Evolutionary conservation across 1,140 invertebrate genomes (phyloP).

Genomic region (Drosophila melanogaster): DNA sequence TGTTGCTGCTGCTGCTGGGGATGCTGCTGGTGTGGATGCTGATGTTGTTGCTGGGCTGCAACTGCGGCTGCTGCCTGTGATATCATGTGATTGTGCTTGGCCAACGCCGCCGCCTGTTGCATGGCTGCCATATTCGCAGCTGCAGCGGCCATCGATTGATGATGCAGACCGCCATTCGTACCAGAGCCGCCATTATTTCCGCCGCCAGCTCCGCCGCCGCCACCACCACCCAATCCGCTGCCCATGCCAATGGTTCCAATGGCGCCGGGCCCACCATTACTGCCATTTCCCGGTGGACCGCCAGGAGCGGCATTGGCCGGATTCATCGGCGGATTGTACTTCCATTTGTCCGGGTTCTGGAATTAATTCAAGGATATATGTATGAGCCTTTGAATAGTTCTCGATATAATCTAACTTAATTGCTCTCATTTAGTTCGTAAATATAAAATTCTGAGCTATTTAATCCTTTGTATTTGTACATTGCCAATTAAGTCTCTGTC

Average conservation of each 20-base stretch:
- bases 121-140: conserved; percentile 77
- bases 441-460: too few relatives aligned
- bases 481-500: background rate
- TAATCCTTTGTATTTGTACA: too few relatives aligned
- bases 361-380: conserved; percentile 14
- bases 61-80: conserved; percentile 75
- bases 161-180: conserved; percentile 78
- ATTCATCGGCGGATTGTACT: conserved; percentile 86
- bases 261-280: conserved; percentile 70
- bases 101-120: conserved; percentile 80
- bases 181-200: conserved; percentile 55
- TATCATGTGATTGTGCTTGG: conserved; percentile 83
- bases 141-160: conserved; percentile 76
- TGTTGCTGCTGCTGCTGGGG: conserved; percentile 69
- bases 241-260: conserved; percentile 81
- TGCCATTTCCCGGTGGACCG: conserved; percentile 67
- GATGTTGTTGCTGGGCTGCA: conserved; percentile 72
- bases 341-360: conserved; percentile 89
- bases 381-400: too few relatives aligned
- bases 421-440: too few relatives aligned
- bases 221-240: conserved; percentile 56
- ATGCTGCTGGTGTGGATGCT: conserved; percentile 54
- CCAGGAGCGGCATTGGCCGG: conserved; percentile 76
- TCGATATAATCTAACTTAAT: too few relatives aligned
- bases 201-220: conserved; percentile 43